Conservation (phyloP, 2,888 invertebrate genomes). For the Trissonchulus latispiculum region DNA sequence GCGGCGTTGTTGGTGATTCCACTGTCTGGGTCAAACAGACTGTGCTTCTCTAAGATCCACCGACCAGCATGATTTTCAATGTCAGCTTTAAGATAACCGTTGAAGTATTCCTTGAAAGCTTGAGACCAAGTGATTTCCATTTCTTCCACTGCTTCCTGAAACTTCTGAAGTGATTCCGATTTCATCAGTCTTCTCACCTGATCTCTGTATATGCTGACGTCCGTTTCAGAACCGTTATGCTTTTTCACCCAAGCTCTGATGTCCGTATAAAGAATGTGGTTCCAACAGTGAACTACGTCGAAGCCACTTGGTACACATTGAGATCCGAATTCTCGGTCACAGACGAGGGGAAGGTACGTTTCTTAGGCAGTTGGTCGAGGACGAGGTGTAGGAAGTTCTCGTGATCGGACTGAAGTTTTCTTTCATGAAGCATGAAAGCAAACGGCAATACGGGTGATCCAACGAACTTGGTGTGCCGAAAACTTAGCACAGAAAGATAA, state of each 20-base stretch:
- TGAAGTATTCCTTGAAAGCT: no score
- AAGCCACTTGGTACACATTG: not conserved
- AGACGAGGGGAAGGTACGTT: not conserved
- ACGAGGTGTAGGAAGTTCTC: not conserved
- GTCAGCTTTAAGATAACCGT: no score
- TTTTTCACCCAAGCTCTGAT: no score
- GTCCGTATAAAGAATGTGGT: no score
- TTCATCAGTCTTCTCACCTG: no score
- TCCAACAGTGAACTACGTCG: no score
- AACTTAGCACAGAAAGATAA: not conserved
- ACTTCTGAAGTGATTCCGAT: no score
- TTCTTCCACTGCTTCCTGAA: no score
- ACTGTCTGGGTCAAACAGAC: not conserved
- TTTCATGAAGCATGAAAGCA: not conserved
- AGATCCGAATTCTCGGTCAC: not conserved
- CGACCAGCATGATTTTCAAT: not conserved
- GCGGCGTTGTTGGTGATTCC: not conserved
- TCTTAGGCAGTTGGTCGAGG: not conserved
- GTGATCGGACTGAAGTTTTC: not conserved
- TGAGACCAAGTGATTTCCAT: no score
- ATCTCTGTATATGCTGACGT: no score
- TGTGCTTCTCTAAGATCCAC: not conserved
- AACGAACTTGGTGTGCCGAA: not conserved
- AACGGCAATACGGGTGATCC: not conserved
- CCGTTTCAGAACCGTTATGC: no score